These are phyloP conservation scores for Mya arenaria DNA, from an alignment of 1,140 invertebrate species.

Conservation along the genomic window DNA sequence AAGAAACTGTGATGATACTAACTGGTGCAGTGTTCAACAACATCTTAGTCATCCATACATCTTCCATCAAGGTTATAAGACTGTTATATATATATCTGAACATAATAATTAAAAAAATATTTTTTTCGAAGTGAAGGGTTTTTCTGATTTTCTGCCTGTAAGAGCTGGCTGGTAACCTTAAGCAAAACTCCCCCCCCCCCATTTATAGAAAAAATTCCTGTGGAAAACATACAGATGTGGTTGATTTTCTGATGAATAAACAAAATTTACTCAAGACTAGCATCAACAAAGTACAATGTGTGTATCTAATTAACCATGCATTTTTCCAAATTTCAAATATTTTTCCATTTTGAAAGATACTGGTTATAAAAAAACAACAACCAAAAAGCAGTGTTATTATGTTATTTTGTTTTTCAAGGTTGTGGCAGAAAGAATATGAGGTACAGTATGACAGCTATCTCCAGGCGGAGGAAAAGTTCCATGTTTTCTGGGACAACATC, in stretches of 20 bases:
- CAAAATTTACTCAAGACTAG: neutral
- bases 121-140: no score
- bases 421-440: conserved; percentile 51
- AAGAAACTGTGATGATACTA: no score
- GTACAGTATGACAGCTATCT: conserved; percentile 49
- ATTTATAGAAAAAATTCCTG: no score
- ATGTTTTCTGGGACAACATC: conserved; percentile 66
- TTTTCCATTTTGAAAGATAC: neutral
- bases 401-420: conserved; percentile 8
- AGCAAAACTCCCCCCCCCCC: no score
- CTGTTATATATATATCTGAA: no score
- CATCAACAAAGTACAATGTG: neutral
- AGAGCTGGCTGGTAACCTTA: no score
- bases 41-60: no score
- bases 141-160: no score
- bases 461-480: conserved; percentile 57
- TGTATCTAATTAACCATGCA: neutral
- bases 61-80: no score
- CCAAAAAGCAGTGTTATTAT: neutral
- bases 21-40: no score
- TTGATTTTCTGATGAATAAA: neutral
- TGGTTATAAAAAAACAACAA: neutral
- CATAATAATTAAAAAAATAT: no score
- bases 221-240: neutral
- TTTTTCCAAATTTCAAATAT: neutral